phyloP scores from a whole-genome alignment of 2,113 vertebrate species.

The Silurus asotus region DNA sequence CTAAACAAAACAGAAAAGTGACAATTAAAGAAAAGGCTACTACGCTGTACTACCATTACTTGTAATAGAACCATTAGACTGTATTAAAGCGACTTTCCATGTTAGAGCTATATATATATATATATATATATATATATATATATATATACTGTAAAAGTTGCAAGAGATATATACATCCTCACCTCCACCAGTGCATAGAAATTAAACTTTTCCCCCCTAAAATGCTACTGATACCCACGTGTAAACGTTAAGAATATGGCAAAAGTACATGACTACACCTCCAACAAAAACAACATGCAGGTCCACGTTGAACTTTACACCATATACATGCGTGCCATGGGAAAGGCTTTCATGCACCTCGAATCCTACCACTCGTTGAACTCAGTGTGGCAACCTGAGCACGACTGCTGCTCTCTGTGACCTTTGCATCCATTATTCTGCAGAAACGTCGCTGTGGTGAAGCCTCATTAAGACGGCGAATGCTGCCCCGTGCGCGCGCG shows the following conservation, averaged over 20 bases:
- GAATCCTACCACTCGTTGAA: conserved; percentile 85
- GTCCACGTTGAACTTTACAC: background rate
- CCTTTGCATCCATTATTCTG: conserved; percentile 74
- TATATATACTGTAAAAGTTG: background rate
- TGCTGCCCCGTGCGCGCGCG: background rate
- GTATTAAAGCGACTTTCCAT: background rate
- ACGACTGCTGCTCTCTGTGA: conserved; percentile 79
- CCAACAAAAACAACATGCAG: background rate
- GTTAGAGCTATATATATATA: background rate
- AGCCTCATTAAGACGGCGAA: background rate
- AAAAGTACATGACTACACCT: conserved; percentile 61
- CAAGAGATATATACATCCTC: background rate
- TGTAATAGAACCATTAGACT: background rate
- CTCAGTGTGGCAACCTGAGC: conserved; percentile 80
- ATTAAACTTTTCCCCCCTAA: background rate
- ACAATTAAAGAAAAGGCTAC: background rate
- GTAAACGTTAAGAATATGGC: conserved; percentile 60
- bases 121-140: background rate
- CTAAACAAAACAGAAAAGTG: background rate
- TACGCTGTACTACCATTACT: background rate
- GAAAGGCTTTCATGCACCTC: conserved; percentile 45
- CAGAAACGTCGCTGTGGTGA: background rate
- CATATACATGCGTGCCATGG: background rate
- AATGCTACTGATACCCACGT: background rate
- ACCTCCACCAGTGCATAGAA: background rate